A percentile compares a stretch with the other conserved stretches of the same genome.
These are phyloP conservation scores for Coccyzus lansbergi DNA, from an alignment of 2,797 vertebrate species.

Conservation along the genomic window DNA sequence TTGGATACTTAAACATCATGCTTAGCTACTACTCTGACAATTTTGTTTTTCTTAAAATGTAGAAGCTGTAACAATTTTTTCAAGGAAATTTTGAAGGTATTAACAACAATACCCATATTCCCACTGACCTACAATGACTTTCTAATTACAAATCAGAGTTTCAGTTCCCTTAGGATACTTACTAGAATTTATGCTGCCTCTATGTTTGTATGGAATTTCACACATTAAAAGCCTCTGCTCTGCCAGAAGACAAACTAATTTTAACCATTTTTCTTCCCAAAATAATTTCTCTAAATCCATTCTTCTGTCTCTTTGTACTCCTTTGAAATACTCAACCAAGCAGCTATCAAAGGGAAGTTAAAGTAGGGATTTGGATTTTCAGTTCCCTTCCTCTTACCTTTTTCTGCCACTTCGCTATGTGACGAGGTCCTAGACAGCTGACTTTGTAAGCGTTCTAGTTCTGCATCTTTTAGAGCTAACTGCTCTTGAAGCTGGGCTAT, in stretches of 20 bases:
- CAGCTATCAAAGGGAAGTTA: not conserved
- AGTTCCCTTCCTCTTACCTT: slow-evolving; percentile 80
- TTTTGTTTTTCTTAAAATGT: not conserved
- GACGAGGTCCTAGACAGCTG: slow-evolving; percentile 86
- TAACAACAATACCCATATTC: not conserved
- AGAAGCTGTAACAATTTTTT: not conserved
- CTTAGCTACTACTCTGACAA: not conserved
- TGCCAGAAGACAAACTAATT: not conserved
- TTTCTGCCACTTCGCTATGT: slow-evolving; percentile 83
- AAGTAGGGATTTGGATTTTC: not conserved
- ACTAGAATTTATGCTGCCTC: not conserved
- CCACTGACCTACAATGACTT: not conserved
- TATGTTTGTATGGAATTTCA: not conserved
- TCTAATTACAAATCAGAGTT: not conserved
- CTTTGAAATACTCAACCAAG: not conserved
- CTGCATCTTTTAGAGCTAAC: slow-evolving; percentile 88
- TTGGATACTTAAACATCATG: not conserved
- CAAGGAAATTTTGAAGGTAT: not conserved
- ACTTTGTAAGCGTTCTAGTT: slow-evolving; percentile 91
- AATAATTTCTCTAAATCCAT: not conserved
- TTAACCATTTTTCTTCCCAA: not conserved
- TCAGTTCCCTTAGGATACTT: not conserved
- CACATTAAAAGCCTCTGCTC: not conserved
- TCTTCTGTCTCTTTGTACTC: not conserved
- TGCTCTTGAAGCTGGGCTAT: slow-evolving; percentile 92